A percentile compares a stretch with the other conserved stretches of the same genome.
These are phyloP conservation scores for Sphaerophoria rueppellii DNA, from an alignment of 2,888 invertebrate genomes.

Conservation along the genomic window DNA sequence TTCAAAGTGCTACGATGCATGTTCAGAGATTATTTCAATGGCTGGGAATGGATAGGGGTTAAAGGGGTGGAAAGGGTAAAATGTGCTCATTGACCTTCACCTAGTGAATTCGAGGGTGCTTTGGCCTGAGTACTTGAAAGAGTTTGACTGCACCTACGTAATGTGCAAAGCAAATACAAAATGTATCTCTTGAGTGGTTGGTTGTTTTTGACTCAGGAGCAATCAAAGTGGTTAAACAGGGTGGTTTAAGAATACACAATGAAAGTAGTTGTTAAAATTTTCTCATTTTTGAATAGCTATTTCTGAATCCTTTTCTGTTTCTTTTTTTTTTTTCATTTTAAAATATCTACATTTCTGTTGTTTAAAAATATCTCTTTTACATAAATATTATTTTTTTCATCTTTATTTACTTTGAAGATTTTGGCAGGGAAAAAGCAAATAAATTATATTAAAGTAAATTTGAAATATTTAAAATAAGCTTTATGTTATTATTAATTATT, in stretches of 20 bases:
- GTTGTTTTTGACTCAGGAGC: not conserved
- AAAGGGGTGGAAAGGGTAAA: slow-evolving; percentile 26
- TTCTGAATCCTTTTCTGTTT: too few relatives aligned
- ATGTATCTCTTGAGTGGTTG: slow-evolving; percentile 13
- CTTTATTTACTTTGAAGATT: not conserved
- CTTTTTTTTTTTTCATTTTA: too few relatives aligned
- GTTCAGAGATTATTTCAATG: not conserved
- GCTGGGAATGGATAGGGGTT: slow-evolving; percentile 9
- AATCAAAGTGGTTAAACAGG: not conserved
- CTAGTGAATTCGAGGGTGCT: slow-evolving; percentile 48
- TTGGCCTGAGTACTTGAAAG: slow-evolving; percentile 31
- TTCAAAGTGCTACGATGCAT: slow-evolving; percentile 6
- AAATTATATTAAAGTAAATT: not conserved
- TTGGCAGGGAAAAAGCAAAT: slow-evolving; percentile 2
- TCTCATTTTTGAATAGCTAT: too few relatives aligned
- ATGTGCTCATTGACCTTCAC: slow-evolving; percentile 60
- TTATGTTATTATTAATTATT: too few relatives aligned
- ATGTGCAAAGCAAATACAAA: not conserved
- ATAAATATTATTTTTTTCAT: slow-evolving; percentile 7
- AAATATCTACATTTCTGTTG: not conserved
- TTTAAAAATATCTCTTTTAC: slow-evolving; percentile 22
- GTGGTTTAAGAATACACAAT: not conserved
- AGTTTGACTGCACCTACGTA: not conserved
- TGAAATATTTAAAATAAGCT: too few relatives aligned
- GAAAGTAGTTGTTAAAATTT: not conserved